Percentiles rank a stretch among this genome's conserved stretches.
Conservation (phyloP, 2,888 invertebrate species). For the Tenthredo notha region DNA sequence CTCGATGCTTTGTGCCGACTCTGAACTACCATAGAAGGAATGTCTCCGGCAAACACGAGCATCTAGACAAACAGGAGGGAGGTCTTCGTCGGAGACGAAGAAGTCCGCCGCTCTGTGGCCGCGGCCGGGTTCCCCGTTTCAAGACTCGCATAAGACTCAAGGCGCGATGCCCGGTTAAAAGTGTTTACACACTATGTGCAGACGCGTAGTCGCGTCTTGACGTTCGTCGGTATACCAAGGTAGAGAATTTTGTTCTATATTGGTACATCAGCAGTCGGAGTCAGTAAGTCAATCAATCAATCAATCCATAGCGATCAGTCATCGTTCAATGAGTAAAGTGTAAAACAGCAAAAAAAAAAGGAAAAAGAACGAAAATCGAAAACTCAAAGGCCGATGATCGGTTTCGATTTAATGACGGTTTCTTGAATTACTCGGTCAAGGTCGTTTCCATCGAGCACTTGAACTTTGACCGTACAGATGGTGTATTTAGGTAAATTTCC, state of each 20-base stretch:
- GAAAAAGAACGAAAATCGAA: neutral
- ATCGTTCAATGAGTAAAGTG: neutral
- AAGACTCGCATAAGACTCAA: conserved; percentile 7
- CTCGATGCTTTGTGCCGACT: neutral
- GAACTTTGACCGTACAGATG: neutral
- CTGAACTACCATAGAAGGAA: conserved; percentile 40
- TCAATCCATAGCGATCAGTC: neutral
- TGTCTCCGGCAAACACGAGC: conserved; percentile 52
- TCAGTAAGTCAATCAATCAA: neutral
- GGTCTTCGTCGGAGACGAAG: conserved; percentile 40
- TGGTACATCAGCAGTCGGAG: neutral
- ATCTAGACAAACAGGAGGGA: conserved; percentile 50
- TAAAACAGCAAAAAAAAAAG: neutral
- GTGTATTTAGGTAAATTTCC: neutral
- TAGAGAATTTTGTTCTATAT: neutral
- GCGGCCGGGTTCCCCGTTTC: conserved; percentile 34
- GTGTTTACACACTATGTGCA: conserved; percentile 54
- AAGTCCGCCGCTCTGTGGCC: conserved; percentile 53
- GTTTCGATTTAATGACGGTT: neutral
- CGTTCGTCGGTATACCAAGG: neutral
- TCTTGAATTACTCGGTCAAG: conserved; percentile 36
- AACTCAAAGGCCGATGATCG: neutral
- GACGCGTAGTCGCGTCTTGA: conserved; percentile 56
- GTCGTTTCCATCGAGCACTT: neutral
- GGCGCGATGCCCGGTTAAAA: conserved; percentile 56